A percentile compares a stretch with the other conserved stretches of the same genome.
Conservation (phyloP, 2,888 invertebrate species). For the Lepidonotus clava region DNA sequence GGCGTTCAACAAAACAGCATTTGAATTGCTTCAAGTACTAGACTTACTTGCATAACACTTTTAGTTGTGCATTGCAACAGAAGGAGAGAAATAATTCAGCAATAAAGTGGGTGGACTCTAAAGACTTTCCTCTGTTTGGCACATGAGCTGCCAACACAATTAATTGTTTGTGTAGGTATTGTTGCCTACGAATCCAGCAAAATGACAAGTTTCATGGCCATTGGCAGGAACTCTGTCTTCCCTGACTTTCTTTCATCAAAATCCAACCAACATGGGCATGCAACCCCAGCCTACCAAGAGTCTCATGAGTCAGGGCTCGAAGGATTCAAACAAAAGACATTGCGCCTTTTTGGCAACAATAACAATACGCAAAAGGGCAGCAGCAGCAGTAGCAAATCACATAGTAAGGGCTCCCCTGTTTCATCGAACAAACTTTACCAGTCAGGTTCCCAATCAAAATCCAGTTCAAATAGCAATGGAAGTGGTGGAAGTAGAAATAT, state of each 20-base stretch:
- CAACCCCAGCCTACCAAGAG: conserved; percentile 20
- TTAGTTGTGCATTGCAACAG: no score
- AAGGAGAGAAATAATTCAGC: no score
- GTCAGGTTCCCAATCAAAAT: no score
- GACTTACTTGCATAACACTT: no score
- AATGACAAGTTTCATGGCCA: conserved; percentile 46
- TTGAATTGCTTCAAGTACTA: no score
- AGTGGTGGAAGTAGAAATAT: not conserved
- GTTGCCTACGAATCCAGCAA: not conserved
- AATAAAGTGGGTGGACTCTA: no score
- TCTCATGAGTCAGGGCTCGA: conserved; percentile 5
- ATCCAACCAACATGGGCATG: conserved; percentile 7
- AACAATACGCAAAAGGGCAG: conserved; percentile 26
- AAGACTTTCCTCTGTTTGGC: no score
- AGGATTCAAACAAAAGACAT: conserved; percentile 13
- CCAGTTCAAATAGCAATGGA: not conserved
- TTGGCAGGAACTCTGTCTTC: conserved; percentile 28
- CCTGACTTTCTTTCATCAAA: conserved; percentile 8
- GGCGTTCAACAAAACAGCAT: no score
- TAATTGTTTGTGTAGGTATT: no score
- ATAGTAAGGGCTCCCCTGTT: not conserved
- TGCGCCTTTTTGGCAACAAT: conserved; percentile 7
- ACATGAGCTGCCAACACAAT: no score
- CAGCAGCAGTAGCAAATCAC: no score
- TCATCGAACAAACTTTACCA: not conserved